phyloP scores from a whole-genome alignment of 2,888 invertebrate genomes.

The Vanessa cardui region DNA sequence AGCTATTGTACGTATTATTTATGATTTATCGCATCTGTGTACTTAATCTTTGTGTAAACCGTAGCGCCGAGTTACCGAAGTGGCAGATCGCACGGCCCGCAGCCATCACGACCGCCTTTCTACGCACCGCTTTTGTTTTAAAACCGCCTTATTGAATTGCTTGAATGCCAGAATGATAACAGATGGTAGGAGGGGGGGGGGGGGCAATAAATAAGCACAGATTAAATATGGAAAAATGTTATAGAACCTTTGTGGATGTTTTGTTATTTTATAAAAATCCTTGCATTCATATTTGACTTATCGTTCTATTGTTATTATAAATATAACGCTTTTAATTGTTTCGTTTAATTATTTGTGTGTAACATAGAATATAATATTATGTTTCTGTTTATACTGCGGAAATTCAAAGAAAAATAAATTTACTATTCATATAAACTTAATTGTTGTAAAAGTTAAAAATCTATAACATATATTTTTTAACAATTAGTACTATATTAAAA shows the following conservation, averaged over 20 bases:
- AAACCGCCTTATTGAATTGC: conserved; percentile 50
- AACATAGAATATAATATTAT: no score
- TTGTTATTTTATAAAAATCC: background rate
- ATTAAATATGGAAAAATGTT: background rate
- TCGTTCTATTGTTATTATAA: no score
- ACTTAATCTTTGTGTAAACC: conserved; percentile 46
- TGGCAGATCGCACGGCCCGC: conserved; percentile 71
- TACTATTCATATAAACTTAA: no score
- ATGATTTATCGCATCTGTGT: conserved; percentile 21
- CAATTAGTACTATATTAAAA: no score
- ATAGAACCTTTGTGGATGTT: background rate
- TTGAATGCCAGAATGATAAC: conserved; percentile 41
- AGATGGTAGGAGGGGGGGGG: conserved; percentile 37
- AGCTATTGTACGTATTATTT: background rate
- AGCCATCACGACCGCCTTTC: conserved; percentile 71
- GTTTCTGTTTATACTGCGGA: no score
- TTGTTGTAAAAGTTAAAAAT: no score
- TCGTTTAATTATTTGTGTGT: no score
- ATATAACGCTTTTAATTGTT: no score
- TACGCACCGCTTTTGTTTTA: conserved; percentile 59
- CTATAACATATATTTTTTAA: no score
- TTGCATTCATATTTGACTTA: no score
- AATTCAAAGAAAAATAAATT: no score
- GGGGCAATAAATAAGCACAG: conserved; percentile 37
- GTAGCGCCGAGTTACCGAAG: conserved; percentile 70